Conservation (phyloP, 30 jellyfish, hydroid and myxozoan species). For the Chrysaora quinquecirrha region DNA sequence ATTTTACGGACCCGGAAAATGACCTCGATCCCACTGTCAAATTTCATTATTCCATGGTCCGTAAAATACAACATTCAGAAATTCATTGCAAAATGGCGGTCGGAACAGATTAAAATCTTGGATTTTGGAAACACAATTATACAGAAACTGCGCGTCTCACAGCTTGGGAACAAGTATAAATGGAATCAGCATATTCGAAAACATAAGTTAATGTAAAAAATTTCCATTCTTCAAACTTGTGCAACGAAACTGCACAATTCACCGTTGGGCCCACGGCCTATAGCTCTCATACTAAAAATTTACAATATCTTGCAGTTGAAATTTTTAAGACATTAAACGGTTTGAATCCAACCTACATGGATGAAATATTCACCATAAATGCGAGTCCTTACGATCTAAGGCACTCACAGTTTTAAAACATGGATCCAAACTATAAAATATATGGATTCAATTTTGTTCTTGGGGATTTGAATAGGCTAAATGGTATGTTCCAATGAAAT, state of each 20-base stretch:
- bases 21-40: constrained; percentile 3
- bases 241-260: constrained; percentile 4
- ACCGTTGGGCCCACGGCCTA: constrained; percentile 6
- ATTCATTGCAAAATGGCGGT: constrained; percentile 2
- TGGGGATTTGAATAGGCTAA: no score
- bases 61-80: not conserved
- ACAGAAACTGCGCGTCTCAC: not conserved
- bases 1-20: not conserved
- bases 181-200: not conserved
- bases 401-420: no score
- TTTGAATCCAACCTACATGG: no score
- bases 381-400: no score
- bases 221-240: not conserved
- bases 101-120: not conserved
- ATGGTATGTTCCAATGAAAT: no score
- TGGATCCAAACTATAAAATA: no score
- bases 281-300: no score
- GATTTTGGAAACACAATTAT: not conserved
- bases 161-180: constrained; percentile 1
- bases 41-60: constrained; percentile 1
- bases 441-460: no score
- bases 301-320: no score
- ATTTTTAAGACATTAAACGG: no score
- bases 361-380: no score
- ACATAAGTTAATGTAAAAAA: not conserved